phyloP scores from a whole-genome alignment of 2,797 vertebrate species.

The Rhodeus uyekii region DNA sequence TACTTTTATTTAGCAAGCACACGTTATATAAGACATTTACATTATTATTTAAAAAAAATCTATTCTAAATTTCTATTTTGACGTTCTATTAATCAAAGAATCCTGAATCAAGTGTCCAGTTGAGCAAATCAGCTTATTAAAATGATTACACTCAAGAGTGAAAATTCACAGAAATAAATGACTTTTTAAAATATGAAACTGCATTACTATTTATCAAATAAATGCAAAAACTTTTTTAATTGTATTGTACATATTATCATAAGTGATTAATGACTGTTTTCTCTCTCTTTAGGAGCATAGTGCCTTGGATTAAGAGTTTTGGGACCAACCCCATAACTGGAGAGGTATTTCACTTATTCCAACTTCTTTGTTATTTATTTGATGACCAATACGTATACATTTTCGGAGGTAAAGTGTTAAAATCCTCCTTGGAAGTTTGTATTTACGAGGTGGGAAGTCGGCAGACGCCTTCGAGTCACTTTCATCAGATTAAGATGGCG shows the following conservation, averaged over 20 bases:
- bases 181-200: not conserved
- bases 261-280: not conserved
- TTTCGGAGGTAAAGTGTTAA: not conserved
- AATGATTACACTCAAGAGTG: not conserved
- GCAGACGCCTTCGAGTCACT: not conserved
- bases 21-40: not conserved
- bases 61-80: not conserved
- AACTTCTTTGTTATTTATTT: not conserved
- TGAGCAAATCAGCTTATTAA: not conserved
- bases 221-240: no score
- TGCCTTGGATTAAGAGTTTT: slow-evolving; percentile 97
- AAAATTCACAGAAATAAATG: not conserved
- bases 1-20: not conserved
- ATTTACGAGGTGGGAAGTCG: not conserved
- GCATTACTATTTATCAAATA: no score
- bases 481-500: not conserved
- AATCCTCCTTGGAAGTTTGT: not conserved
- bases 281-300: slow-evolving; percentile 82
- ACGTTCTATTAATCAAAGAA: not conserved
- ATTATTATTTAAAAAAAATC: not conserved
- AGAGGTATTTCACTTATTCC: slow-evolving; percentile 76
- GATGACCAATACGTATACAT: not conserved
- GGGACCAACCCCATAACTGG: slow-evolving; percentile 92
- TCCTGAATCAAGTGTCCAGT: not conserved
- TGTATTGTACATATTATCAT: slow-evolving; percentile 4